Evolutionary conservation across 2,888 invertebrate genomes (phyloP).

Genomic region (Amorpha juglandis): DNA sequence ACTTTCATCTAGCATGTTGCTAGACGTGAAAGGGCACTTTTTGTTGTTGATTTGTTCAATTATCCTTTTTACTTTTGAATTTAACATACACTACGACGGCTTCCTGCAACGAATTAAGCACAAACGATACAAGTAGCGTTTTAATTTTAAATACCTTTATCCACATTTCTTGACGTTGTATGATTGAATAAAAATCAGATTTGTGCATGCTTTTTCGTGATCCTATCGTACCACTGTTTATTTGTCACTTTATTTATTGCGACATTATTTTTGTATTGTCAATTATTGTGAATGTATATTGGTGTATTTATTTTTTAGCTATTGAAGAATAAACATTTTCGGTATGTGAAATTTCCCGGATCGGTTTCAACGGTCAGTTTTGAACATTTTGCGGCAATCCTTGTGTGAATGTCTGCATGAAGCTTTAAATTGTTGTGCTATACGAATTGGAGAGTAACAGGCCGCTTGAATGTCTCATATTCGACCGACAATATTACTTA

Average conservation of each 20-base stretch:
- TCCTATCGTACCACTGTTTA: conserved; percentile 32
- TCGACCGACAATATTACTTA: conserved; percentile 4
- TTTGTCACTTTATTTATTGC: conserved; percentile 38
- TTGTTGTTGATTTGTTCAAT: background rate
- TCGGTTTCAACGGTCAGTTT: conserved; percentile 81
- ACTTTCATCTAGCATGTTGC: conserved; percentile 2
- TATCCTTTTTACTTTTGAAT: background rate
- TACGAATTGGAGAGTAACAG: conserved; percentile 31
- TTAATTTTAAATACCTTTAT: conserved; percentile 12
- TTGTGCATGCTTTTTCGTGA: conserved; percentile 29
- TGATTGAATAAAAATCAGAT: conserved; percentile 4
- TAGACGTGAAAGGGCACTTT: conserved; percentile 9
- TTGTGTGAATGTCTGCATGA: conserved; percentile 76
- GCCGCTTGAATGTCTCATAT: background rate
- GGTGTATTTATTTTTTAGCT: conserved; percentile 83
- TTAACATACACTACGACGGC: conserved; percentile 8
- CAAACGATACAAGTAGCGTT: conserved; percentile 11
- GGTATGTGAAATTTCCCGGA: conserved; percentile 84
- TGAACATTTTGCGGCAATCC: conserved; percentile 65
- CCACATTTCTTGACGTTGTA: conserved; percentile 11
- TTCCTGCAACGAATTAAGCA: conserved; percentile 20
- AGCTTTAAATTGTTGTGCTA: conserved; percentile 55
- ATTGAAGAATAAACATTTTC: conserved; percentile 84
- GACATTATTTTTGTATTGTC: conserved; percentile 44
- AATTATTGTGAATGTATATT: conserved; percentile 77